phyloP scores from a whole-genome alignment of 2,888 invertebrate species.

The Drosophila koepferae region DNA sequence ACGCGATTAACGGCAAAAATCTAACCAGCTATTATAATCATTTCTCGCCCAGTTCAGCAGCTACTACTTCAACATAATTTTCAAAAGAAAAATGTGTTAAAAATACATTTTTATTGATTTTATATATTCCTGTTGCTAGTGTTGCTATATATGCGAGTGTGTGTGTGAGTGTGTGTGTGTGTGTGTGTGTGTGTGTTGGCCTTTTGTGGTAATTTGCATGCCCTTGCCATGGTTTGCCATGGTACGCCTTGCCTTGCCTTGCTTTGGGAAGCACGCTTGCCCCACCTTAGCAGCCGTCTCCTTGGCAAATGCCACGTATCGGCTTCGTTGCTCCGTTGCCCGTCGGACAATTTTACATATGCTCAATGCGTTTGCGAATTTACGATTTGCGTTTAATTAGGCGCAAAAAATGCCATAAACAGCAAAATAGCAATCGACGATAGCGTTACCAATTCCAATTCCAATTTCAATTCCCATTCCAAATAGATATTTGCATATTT shows the following conservation, averaged over 20 bases:
- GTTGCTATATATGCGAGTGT: conserved; percentile 21
- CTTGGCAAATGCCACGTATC: conserved; percentile 58
- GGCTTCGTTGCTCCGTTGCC: conserved; percentile 16
- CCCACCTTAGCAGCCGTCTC: conserved; percentile 27
- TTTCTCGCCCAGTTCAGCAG: conserved; percentile 10
- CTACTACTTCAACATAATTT: conserved; percentile 33
- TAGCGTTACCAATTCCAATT: conserved; percentile 38
- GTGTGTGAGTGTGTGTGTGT: conserved; percentile 24
- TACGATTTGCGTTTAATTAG: conserved; percentile 61
- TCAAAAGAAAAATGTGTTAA: conserved; percentile 51
- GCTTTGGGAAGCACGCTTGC: conserved; percentile 36
- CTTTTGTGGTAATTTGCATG: conserved; percentile 70
- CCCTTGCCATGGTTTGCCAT: conserved; percentile 47
- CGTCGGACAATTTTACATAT: conserved; percentile 55
- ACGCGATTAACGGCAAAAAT: conserved; percentile 59
- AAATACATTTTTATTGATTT: conserved; percentile 68
- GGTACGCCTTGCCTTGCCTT: conserved; percentile 34
- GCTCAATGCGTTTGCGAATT: conserved; percentile 61
- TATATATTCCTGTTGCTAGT: conserved; percentile 18
- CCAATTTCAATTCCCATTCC: conserved; percentile 6
- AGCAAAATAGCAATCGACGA: conserved; percentile 30
- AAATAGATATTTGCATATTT: not conserved
- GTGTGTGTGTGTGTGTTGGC: conserved; percentile 47
- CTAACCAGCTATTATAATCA: conserved; percentile 24
- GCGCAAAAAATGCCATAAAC: conserved; percentile 62